A percentile compares a stretch with the other conserved stretches of the same genome.
These are phyloP conservation scores for Drosophila mimetica DNA, from an alignment of 2,888 invertebrate species.

Conservation along the genomic window DNA sequence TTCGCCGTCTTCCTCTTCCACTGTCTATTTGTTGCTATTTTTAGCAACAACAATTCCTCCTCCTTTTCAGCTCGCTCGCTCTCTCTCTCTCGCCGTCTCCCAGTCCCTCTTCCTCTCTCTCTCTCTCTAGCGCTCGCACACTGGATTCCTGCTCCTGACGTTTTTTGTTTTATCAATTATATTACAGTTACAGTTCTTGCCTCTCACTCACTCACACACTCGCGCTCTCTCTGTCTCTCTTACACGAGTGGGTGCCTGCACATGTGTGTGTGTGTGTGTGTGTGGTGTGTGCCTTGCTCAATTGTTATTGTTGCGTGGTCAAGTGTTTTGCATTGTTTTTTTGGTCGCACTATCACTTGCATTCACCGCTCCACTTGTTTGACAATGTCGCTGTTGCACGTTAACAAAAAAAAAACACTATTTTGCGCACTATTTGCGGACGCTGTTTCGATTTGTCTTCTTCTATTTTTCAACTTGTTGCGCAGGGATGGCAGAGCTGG, in stretches of 20 bases:
- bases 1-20: constrained; percentile 6
- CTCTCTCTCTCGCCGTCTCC: neutral
- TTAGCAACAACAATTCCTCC: constrained; percentile 61
- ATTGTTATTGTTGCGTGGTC: constrained; percentile 23
- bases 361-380: constrained; percentile 5
- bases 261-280: constrained; percentile 22
- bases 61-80: constrained; percentile 8
- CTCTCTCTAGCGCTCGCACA: constrained; percentile 7
- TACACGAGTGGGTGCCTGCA: constrained; percentile 25
- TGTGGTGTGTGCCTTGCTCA: constrained; percentile 19
- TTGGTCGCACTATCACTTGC: constrained; percentile 16
- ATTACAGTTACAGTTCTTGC: constrained; percentile 51
- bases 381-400: constrained; percentile 28
- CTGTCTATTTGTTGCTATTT: constrained; percentile 74
- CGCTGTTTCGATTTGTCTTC: constrained; percentile 46
- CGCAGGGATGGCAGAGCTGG: constrained; percentile 50
- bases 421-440: constrained; percentile 46
- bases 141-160: constrained; percentile 18
- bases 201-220: constrained; percentile 41
- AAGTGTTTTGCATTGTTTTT: constrained; percentile 1
- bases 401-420: constrained; percentile 47
- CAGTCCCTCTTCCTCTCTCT: constrained; percentile 9
- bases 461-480: constrained; percentile 68
- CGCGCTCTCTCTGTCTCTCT: constrained; percentile 4
- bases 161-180: constrained; percentile 55